Conservation (phyloP, 2,888 invertebrate species). For the Artemia sp. region DNA sequence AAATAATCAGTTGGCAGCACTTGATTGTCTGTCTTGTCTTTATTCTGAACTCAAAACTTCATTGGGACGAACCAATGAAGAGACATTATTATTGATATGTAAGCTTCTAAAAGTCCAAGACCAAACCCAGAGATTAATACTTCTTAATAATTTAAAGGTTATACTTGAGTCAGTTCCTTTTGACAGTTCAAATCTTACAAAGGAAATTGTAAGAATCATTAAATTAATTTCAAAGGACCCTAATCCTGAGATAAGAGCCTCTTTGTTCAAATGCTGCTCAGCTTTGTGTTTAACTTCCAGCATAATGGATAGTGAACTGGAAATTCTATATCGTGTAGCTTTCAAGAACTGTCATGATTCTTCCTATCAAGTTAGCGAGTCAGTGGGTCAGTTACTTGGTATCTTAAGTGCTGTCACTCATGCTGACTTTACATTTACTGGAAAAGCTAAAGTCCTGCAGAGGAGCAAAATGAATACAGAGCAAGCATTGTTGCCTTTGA, state of each 20-base stretch:
- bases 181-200: background rate
- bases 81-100: conserved; percentile 79
- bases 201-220: background rate
- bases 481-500: background rate
- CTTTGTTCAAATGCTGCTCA: background rate
- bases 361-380: background rate
- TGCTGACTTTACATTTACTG: background rate
- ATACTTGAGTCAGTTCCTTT: background rate
- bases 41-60: conserved; percentile 93
- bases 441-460: background rate
- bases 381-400: conserved; percentile 1
- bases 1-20: conserved; percentile 45
- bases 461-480: background rate
- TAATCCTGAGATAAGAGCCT: background rate
- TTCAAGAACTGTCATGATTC: background rate
- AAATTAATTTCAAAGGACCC: background rate
- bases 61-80: conserved; percentile 97
- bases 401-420: background rate
- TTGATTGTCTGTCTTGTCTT: conserved; percentile 88
- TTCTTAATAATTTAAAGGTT: background rate
- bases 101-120: conserved; percentile 81
- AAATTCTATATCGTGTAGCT: background rate
- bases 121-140: conserved; percentile 42
- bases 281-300: background rate
- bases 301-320: background rate